phyloP scores from a whole-genome alignment of 2,113 vertebrate genomes.

The Egretta garzetta region DNA sequence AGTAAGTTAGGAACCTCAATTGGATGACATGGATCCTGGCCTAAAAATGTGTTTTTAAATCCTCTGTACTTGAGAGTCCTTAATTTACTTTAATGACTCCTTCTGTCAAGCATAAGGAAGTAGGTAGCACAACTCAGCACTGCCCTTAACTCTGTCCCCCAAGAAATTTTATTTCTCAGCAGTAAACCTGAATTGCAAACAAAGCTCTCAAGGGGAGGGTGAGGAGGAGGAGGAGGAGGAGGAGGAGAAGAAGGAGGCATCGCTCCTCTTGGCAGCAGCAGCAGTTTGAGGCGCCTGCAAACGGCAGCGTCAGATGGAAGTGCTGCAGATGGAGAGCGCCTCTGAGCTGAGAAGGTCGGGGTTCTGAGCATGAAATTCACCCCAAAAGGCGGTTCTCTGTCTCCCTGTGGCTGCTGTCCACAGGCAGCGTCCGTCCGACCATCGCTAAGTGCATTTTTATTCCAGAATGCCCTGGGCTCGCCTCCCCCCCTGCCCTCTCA shows the following conservation, averaged over 20 bases:
- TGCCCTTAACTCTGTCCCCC: too few species aligned
- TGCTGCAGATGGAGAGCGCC: neutral
- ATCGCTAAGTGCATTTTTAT: neutral
- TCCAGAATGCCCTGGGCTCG: rapidly evolving
- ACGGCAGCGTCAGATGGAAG: neutral
- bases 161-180: too few species aligned
- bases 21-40: too few species aligned
- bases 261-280: neutral
- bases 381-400: rapidly evolving
- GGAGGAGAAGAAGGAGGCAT: neutral
- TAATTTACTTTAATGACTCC: too few species aligned
- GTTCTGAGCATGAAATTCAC: neutral
- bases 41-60: too few species aligned
- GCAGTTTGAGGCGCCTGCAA: rapidly evolving
- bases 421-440: neutral
- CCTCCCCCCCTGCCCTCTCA: neutral
- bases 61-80: too few species aligned
- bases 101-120: too few species aligned
- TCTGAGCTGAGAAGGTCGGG: neutral
- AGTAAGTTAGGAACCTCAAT: too few species aligned
- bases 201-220: too few species aligned
- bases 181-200: too few species aligned
- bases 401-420: neutral
- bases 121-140: too few species aligned
- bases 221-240: neutral